Evolutionary conservation across 2,888 invertebrate species (phyloP).

Genomic region (Anthophora plumipes): DNA sequence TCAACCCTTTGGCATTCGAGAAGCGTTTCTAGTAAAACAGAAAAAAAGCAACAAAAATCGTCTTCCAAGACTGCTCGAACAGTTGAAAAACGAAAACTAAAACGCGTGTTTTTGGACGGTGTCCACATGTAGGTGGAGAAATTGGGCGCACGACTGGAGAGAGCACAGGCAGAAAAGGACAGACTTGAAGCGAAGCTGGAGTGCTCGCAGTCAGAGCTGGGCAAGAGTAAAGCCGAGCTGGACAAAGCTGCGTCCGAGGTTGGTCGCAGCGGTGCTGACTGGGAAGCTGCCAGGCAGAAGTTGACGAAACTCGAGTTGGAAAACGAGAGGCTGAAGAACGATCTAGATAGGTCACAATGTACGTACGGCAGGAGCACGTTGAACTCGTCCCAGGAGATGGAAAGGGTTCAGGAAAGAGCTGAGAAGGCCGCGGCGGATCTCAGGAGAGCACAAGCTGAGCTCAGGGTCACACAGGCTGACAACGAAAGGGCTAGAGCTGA

Average conservation of each 20-base stretch:
- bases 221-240: constrained; percentile 96
- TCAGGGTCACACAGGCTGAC: constrained; percentile 96
- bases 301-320: constrained; percentile 94
- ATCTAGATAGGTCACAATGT: constrained; percentile 93
- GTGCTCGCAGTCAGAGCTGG: constrained; percentile 96
- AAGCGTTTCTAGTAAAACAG: neutral
- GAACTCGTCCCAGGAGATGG: constrained; percentile 93
- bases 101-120: neutral
- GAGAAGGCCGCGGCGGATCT: constrained; percentile 94
- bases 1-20: neutral
- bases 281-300: constrained; percentile 94
- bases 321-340: constrained; percentile 94
- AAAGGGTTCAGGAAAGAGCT: constrained; percentile 92
- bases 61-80: no score
- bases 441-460: constrained; percentile 94
- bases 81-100: neutral
- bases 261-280: constrained; percentile 95
- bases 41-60: neutral
- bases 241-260: constrained; percentile 96
- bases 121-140: constrained; percentile 88
- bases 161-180: constrained; percentile 96
- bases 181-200: constrained; percentile 95
- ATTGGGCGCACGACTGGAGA: constrained; percentile 93
- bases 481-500: constrained; percentile 94
- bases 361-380: constrained; percentile 93